Evolutionary conservation across 2,113 vertebrate genomes (phyloP).

Genomic region (Nothocercus julius): DNA sequence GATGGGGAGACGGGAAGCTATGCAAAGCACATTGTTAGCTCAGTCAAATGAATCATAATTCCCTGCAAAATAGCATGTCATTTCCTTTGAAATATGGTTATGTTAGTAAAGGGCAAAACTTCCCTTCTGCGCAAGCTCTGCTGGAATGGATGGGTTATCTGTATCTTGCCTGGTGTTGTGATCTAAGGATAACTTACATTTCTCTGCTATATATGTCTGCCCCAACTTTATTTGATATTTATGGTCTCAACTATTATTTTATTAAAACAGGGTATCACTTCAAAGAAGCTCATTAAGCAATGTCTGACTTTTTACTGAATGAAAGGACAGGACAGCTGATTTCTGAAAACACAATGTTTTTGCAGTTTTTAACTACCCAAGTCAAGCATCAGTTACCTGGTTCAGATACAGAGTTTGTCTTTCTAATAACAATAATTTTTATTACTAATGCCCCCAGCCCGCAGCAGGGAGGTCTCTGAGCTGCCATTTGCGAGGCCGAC

Average conservation of each 20-base stretch:
- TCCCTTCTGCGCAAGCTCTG: not conserved
- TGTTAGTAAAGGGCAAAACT: not conserved
- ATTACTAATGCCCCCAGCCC: not conserved
- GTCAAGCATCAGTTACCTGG: no score
- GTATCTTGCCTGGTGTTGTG: not conserved
- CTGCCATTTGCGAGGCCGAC: not conserved
- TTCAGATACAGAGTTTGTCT: not conserved
- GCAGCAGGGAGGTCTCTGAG: accelerated
- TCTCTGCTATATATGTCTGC: not conserved
- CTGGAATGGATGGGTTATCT: accelerated
- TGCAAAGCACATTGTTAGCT: not conserved
- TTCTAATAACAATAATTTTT: not conserved
- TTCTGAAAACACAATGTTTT: not conserved
- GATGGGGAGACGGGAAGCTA: not conserved
- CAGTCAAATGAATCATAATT: not conserved
- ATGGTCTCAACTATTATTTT: not conserved
- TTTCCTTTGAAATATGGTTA: accelerated
- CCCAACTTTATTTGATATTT: accelerated
- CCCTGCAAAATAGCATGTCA: not conserved
- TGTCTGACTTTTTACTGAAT: not conserved
- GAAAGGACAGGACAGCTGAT: accelerated
- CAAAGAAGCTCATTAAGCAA: not conserved
- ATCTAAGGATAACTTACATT: accelerated
- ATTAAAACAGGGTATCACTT: not conserved
- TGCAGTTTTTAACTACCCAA: accelerated